Evolutionary conservation across 1,140 invertebrate species (phyloP).

Genomic region (Panonychus citri): DNA sequence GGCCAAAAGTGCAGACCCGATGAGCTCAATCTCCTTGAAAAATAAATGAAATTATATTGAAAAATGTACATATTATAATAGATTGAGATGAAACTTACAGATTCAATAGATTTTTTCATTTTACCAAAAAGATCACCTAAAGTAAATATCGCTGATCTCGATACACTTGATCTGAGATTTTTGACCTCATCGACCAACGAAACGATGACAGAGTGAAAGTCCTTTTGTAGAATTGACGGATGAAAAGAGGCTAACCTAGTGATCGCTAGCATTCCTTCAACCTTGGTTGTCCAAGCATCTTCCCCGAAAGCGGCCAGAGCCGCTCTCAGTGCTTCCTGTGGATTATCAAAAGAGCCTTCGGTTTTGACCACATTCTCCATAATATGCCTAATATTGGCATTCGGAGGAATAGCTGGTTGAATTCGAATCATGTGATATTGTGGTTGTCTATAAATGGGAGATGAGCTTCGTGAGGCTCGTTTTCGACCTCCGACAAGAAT

Average conservation of each 20-base stretch:
- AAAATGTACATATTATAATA: no score
- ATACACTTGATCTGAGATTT: constrained; percentile 71
- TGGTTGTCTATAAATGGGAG: not conserved
- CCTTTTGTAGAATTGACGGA: constrained; percentile 33
- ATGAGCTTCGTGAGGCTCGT: not conserved
- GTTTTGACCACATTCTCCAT: constrained; percentile 11
- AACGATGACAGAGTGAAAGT: constrained; percentile 38
- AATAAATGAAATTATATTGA: no score
- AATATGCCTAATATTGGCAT: constrained; percentile 12
- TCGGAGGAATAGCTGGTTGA: constrained; percentile 9
- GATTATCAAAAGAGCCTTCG: constrained; percentile 29
- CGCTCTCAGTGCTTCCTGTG: constrained; percentile 35
- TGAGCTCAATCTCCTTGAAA: constrained; percentile 71
- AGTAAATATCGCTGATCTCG: constrained; percentile 52
- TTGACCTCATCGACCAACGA: constrained; percentile 42
- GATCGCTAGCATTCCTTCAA: constrained; percentile 46
- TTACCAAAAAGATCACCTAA: constrained; percentile 47
- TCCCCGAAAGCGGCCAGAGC: constrained; percentile 39
- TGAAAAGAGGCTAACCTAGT: constrained; percentile 45
- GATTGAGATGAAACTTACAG: constrained; percentile 34
- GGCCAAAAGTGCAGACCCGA: constrained; percentile 48
- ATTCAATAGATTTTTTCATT: constrained; percentile 42
- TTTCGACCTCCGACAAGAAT: not conserved
- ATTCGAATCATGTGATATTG: constrained; percentile 1
- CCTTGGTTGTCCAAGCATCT: constrained; percentile 60